Conservation (phyloP, 2,888 invertebrate species). For the Lepidochrysops patricia region DNA sequence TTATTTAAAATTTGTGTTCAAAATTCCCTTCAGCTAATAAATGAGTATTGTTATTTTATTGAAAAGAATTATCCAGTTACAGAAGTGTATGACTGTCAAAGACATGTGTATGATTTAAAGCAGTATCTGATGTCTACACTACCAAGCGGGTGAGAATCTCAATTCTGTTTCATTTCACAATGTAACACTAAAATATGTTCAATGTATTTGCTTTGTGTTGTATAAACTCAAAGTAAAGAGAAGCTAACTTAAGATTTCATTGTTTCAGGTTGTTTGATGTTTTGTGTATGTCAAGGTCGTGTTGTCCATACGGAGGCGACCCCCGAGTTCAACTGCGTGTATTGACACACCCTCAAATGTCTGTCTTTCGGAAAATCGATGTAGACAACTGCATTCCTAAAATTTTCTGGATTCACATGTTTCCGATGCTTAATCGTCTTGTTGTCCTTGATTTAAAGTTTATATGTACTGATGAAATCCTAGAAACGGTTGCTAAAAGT, state of each 20-base stretch:
- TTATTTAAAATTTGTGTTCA: conserved; percentile 56
- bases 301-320: conserved; percentile 55
- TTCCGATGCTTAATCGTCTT: conserved; percentile 51
- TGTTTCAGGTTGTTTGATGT: conserved; percentile 69
- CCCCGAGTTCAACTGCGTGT: conserved; percentile 59
- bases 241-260: not conserved
- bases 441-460: conserved; percentile 64
- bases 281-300: conserved; percentile 65
- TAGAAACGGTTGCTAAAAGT: conserved; percentile 49
- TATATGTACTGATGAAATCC: conserved; percentile 68
- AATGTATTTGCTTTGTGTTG: not conserved
- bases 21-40: conserved; percentile 55
- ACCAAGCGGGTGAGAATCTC: conserved; percentile 53
- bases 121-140: conserved; percentile 50
- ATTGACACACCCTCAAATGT: conserved; percentile 59
- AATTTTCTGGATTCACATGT: conserved; percentile 53
- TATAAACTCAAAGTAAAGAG: not conserved
- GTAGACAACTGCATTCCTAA: conserved; percentile 60
- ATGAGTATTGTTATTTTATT: conserved; percentile 59
- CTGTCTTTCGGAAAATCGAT: conserved; percentile 62
- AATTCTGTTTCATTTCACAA: not conserved
- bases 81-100: conserved; percentile 49
- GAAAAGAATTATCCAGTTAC: conserved; percentile 55
- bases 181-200: not conserved
- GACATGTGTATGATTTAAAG: conserved; percentile 47